These are phyloP conservation scores for Eupithecia abbreviata DNA, from an alignment of 2,888 invertebrate genomes.

Conservation along the genomic window DNA sequence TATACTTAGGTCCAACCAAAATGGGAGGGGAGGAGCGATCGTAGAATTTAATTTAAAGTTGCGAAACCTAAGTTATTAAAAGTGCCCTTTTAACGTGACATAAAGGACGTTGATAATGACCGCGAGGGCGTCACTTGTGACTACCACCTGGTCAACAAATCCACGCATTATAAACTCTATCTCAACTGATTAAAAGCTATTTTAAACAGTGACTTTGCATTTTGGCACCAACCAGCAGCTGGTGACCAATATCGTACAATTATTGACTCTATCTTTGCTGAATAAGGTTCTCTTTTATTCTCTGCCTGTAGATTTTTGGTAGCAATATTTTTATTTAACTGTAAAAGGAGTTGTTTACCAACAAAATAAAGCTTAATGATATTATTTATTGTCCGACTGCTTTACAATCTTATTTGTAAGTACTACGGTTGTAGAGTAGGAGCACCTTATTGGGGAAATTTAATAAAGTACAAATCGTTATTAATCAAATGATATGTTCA, in stretches of 20 bases:
- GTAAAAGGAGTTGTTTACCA: conserved; percentile 44
- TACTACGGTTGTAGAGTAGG: conserved; percentile 13
- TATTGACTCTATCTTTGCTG: background rate
- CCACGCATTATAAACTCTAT: conserved; percentile 24
- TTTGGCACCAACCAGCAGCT: conserved; percentile 1
- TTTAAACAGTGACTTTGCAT: background rate
- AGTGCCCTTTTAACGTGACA: conserved; percentile 38
- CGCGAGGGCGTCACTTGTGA: conserved; percentile 32
- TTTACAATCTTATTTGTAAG: conserved; percentile 29
- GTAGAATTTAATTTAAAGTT: background rate
- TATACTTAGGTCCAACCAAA: background rate
- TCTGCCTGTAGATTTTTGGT: background rate
- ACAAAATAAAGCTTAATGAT: conserved; percentile 31
- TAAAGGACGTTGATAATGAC: conserved; percentile 30
- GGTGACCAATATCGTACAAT: conserved; percentile 1
- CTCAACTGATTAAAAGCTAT: conserved; percentile 5
- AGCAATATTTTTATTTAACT: conserved; percentile 19
- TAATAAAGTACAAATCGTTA: conserved; percentile 8
- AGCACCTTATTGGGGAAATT: conserved; percentile 23
- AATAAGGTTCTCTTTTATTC: background rate
- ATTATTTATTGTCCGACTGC: conserved; percentile 33
- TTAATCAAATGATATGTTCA: background rate
- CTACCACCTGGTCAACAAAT: conserved; percentile 30
- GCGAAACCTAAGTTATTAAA: conserved; percentile 29
- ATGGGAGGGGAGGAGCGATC: background rate